Evolutionary conservation across 2,113 vertebrate species (phyloP).

Genomic region (Chaetodon auriga): DNA sequence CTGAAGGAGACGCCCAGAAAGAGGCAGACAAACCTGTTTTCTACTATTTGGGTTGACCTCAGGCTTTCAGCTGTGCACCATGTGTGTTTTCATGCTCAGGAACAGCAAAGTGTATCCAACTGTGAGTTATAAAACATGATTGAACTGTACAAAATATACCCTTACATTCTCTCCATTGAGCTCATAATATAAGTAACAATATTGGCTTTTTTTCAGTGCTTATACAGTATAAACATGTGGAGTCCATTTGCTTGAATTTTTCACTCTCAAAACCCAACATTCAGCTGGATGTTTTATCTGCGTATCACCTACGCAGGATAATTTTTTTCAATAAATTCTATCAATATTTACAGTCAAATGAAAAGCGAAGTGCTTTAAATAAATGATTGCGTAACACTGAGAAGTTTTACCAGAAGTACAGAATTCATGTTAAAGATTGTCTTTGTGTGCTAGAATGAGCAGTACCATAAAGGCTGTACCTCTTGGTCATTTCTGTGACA

Average conservation of each 20-base stretch:
- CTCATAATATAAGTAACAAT: slow-evolving; percentile 12
- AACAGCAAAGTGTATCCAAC: slow-evolving; percentile 4
- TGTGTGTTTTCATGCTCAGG: slow-evolving; percentile 41
- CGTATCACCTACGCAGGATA: not conserved
- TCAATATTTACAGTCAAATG: slow-evolving; percentile 6
- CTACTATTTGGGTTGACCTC: slow-evolving; percentile 35
- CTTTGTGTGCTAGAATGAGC: not conserved
- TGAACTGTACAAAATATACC: slow-evolving; percentile 45
- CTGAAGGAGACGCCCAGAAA: slow-evolving; percentile 31
- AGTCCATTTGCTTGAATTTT: slow-evolving; percentile 12
- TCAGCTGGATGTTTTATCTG: slow-evolving; percentile 21
- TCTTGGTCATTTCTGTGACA: not conserved
- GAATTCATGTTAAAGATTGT: slow-evolving; percentile 4
- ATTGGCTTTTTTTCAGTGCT: slow-evolving; percentile 18
- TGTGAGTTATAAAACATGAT: slow-evolving; percentile 38
- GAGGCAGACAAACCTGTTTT: slow-evolving; percentile 70
- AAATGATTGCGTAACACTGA: not conserved
- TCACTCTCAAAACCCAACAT: slow-evolving; percentile 33
- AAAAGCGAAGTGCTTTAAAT: not conserved
- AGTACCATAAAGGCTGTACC: not conserved
- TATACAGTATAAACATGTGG: slow-evolving; percentile 26
- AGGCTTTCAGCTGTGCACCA: slow-evolving; percentile 6
- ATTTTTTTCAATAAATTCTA: not conserved
- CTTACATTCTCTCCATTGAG: slow-evolving; percentile 22
- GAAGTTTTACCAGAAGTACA: not conserved